Evolutionary conservation across 2,888 invertebrate genomes (phyloP), one percentile per base, ranked within the genome.

Genomic region (Emmelina monodactyla): DNA sequence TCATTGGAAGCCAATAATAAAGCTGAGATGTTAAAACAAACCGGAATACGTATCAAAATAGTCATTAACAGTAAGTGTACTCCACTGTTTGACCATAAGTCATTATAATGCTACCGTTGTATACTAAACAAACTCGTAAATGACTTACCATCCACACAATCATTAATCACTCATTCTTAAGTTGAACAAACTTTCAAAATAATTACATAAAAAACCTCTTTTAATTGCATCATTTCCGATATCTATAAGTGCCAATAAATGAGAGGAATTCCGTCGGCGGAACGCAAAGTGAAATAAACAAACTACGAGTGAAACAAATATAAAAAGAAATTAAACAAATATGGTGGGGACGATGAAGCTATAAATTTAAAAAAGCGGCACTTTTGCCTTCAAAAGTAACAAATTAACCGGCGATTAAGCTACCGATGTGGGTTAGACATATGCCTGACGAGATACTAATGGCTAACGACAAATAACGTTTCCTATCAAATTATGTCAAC

Each of bases 331-430:
- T n/a, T 25, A 25, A 25, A 25, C 9, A 25, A 25, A 25, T 7
- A 25, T 11, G 3, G n/a, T 10, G 4, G 4, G n/a, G 25, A 7
- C 25, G 59, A 78, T 78, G 62, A 75, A 79, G 78, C 64, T 54
- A 78, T 79, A 78, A 79, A 79, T 78, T 63, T 50, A 52, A 41
- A 39, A 43, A 47, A 55, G 72, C 76, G 78, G 78, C 65, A 52
- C 72, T 67, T 71, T 73, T 68, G 55, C 59, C 56, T 57, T 60
- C 58, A 52, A 53, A 57, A 67, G 56, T 72, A 75, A 79, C 79
- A 79, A 79, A 78, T 79, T 78, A 78, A 78, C 73, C 57, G 63
- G 39, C 67, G 69, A 78, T 78, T 76, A 73, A 65, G 78, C 79
- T 79, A 76, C 79, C 57, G 78, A 75, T 75, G 71, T 55, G 55